These are phyloP conservation scores for Megaustenia siamemsis DNA, from an alignment of 2,888 invertebrate species.

Conservation along the genomic window DNA sequence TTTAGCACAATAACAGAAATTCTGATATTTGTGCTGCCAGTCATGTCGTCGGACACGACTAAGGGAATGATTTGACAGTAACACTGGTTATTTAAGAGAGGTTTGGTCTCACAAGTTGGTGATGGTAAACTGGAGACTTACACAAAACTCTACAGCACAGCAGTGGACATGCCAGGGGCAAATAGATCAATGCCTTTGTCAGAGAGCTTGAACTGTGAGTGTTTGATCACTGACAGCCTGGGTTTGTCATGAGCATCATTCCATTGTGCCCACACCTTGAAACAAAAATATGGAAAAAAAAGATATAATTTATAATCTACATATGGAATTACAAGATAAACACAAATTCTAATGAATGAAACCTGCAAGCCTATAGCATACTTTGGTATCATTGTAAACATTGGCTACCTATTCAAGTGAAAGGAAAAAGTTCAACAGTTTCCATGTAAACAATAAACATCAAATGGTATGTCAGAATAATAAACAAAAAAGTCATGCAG, in stretches of 20 bases:
- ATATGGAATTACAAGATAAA: no score
- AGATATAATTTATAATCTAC: background rate
- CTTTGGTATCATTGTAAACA: no score
- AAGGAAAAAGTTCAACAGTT: no score
- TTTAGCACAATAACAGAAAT: slow-evolving; percentile 3
- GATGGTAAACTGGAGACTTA: background rate
- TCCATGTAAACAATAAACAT: no score
- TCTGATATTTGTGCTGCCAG: background rate
- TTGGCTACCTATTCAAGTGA: no score
- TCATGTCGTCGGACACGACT: background rate
- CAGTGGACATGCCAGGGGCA: slow-evolving; percentile 74
- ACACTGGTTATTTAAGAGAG: no score
- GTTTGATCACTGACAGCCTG: slow-evolving; percentile 25
- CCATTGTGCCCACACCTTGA: slow-evolving; percentile 46
- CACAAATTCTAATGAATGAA: no score
- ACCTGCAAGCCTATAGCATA: no score
- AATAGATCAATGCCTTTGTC: slow-evolving; percentile 72
- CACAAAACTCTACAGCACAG: slow-evolving; percentile 65
- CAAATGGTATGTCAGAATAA: no score
- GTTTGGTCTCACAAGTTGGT: no score
- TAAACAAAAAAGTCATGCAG: no score
- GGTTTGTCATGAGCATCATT: slow-evolving; percentile 18
- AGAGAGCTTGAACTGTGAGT: slow-evolving; percentile 70
- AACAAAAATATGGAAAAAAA: background rate
- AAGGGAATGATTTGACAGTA: no score